Evolutionary conservation across 92 coral and sea anemone genomes (phyloP).

Genomic region (Metridium senile): DNA sequence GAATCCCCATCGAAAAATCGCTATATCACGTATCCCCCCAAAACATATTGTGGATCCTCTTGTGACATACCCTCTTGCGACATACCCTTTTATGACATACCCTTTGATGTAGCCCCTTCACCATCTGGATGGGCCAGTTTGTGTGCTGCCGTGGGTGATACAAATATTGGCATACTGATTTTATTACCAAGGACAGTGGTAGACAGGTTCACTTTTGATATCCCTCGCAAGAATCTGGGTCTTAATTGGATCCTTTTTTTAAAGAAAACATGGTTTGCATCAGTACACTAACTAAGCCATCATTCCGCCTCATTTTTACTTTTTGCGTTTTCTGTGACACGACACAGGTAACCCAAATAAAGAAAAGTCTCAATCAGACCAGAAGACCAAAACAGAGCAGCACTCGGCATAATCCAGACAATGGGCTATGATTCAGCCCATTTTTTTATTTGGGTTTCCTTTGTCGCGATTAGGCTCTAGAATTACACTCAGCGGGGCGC

Average conservation of each 20-base stretch:
- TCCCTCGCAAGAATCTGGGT: constrained; percentile 60
- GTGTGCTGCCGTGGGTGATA: constrained; percentile 53
- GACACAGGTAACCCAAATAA: no score
- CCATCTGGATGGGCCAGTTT: constrained; percentile 68
- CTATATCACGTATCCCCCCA: neutral
- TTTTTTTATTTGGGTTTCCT: no score
- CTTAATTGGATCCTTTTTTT: constrained; percentile 23
- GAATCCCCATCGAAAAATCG: neutral
- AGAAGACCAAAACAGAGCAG: no score
- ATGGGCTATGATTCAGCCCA: no score
- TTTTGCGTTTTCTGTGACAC: no score
- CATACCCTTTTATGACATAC: constrained; percentile 1
- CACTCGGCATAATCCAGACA: no score
- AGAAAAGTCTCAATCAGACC: no score
- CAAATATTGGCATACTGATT: constrained; percentile 67
- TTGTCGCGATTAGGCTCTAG: no score
- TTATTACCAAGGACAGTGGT: constrained; percentile 64
- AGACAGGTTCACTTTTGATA: constrained; percentile 56
- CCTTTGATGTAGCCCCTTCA: constrained; percentile 67
- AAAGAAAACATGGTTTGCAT: no score
- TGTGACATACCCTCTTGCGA: neutral
- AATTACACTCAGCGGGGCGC: no score
- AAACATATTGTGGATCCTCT: neutral
- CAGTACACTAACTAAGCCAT: no score
- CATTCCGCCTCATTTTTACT: no score